Conservation (phyloP, 1,140 invertebrate species). For the Antheraea mylitta region DNA sequence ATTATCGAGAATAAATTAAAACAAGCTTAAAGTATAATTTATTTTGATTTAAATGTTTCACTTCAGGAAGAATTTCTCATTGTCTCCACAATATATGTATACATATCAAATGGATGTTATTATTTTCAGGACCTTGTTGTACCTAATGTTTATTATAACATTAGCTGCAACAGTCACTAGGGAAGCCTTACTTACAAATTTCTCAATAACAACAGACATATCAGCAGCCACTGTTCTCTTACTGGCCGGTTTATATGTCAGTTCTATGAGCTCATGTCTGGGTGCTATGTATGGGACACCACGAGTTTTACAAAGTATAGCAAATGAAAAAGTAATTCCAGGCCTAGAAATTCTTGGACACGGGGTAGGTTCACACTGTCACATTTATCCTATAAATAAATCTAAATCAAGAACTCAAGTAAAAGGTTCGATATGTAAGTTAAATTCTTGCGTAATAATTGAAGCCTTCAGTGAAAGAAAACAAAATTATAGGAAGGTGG, state of each 20-base stretch:
- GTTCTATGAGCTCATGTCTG: conserved; percentile 96
- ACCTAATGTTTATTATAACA: conserved; percentile 93
- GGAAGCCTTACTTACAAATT: conserved; percentile 86
- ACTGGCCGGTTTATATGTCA: conserved; percentile 95
- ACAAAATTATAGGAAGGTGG: too few species aligned
- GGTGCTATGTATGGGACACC: conserved; percentile 97
- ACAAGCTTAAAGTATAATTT: too few species aligned
- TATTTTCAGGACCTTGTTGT: conserved; percentile 89
- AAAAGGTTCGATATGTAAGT: neutral
- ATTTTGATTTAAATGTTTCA: too few species aligned
- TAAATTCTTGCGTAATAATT: too few species aligned
- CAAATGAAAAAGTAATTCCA: conserved; percentile 97
- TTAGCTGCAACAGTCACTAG: conserved; percentile 93
- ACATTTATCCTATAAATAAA: neutral
- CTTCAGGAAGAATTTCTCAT: too few species aligned
- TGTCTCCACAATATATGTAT: too few species aligned
- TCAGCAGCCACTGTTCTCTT: conserved; percentile 90
- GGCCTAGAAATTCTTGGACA: conserved; percentile 90
- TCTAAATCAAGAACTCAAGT: neutral
- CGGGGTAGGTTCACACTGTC: conserved; percentile 84
- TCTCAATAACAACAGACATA: conserved; percentile 94
- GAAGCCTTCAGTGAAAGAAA: too few species aligned
- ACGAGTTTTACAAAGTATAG: conserved; percentile 95
- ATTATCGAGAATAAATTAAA: too few species aligned
- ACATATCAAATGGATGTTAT: neutral